Base-by-base conservation (phyloP, 2,888 invertebrate genomes). In the Heteromurus nitidus region DNA sequence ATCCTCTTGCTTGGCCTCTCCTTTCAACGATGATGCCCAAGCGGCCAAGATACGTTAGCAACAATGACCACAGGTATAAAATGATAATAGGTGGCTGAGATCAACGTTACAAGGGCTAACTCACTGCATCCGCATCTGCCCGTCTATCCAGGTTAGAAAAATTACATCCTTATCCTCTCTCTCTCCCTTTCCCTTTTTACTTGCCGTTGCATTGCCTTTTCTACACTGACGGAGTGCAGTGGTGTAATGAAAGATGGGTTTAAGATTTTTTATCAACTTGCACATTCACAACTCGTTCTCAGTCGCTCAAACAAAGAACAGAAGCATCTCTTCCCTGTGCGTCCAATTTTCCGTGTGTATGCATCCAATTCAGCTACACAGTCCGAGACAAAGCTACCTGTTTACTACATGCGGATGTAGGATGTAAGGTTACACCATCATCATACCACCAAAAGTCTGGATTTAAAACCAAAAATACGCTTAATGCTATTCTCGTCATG, bases 41-140 rank as follows among this genome's bases (percentile, higher is more conserved):
- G n/a, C 13, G 53, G 22, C 53, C 26, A 58, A 36, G 62, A 62
- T 20, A 31, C 62, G 62, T 62, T n/a, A 62, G 62, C 62, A 62
- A 62, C 62, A 62, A 62, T 62, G 62, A 62, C 62, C 62, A 62
- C 11, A 47, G 47, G 47, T 3, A 47, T 47, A 47, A 16, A 5
- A 16, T 16, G 31, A 62, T 11, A 31, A 31, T 31, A 20, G 13
- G 31, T 62, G n/a, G 31, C 20, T 62, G 18, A 62, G 62, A 62
- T 55, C 26, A 55, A 30, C 31, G 50, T 69, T 55, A 58, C 28
- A 64, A 31, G 5, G 11, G 3, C 26, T 22, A 16, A 44, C 9
- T 30, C 11, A 70, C 30, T 70, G 55, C 70, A 70, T 70, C 70
- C 70, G 70, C 58, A 70, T 58, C 20, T n/a, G 18, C 30, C 28